Evolutionary conservation across 2,888 invertebrate species (phyloP), one percentile per base, ranked within the genome.

Genomic region (Acronicta psi): DNA sequence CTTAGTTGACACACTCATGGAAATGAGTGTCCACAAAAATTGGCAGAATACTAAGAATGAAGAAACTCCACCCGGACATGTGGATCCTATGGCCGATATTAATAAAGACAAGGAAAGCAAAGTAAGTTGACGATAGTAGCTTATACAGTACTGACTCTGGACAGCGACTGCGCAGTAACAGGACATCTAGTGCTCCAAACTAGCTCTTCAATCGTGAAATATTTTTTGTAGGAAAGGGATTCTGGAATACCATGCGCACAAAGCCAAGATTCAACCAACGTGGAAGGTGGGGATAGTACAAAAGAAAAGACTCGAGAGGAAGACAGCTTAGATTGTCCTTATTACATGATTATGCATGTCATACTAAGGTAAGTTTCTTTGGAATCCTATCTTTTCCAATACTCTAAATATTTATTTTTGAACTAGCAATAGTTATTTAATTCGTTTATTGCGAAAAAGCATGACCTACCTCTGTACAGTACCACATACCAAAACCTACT

Each of bases 1-100:
- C 86, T 95, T 99, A 53, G 96, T 99, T 6, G 99, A 99, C 83
- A 95, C 98, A 0, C 90, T 99, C 1, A 96, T 99, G 91, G 98
- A 99, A 80, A 96, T 99, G 88, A 98, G 98, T 0, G 96, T 98
- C 0, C 92, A 97, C 63, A 97, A 96, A 78, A 92, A 90, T 71
- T 94, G 94, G 91, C 87, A 91, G 55, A 83, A 75, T 2, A 83
- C 81, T 55, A 78, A 76, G 17, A 59, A 75, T 2, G 95, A 96
- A 60, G 95, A 94, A 4, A 65, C 77, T 3, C 84, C 81, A 42
- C 88, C 87, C 0, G 89, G 88, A 9, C 78, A 79, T 2, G 75
- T 90, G 3, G 93, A 94, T 50, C 93, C 93, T 1, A 56, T 92
- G 9, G 75, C 79, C 1, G 93, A 94, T 14, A 88, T 88, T 46